A percentile compares a stretch with the other conserved stretches of the same genome.
Evolutionary conservation across 1,140 invertebrate genomes (phyloP).

Genomic region (Aradophagus sp.): DNA sequence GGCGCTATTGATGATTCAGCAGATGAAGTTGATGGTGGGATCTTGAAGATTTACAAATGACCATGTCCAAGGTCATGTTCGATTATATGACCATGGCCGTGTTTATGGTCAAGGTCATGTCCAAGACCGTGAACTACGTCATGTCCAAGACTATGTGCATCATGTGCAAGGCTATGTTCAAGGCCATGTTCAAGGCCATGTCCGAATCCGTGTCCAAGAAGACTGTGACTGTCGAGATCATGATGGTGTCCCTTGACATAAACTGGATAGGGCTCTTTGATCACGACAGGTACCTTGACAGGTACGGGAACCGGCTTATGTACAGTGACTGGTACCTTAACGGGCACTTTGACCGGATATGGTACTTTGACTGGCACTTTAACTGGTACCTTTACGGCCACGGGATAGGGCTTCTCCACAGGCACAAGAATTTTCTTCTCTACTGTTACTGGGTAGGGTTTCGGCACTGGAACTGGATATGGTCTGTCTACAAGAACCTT

Average conservation of each 20-base stretch:
- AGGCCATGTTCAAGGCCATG: conserved; percentile 7
- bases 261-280: conserved; percentile 76
- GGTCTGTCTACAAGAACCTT: conserved; percentile 75
- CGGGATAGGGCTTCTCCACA: conserved; percentile 75
- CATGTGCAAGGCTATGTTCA: not conserved
- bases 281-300: conserved; percentile 72
- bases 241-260: conserved; percentile 67
- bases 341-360: conserved; percentile 70
- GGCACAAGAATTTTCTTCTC: conserved; percentile 77
- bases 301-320: conserved; percentile 71
- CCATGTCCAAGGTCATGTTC: too few relatives aligned
- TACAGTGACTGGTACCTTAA: conserved; percentile 73
- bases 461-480: conserved; percentile 75
- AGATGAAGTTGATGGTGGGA: too few relatives aligned
- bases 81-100: conserved; percentile 37
- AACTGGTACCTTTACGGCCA: conserved; percentile 75
- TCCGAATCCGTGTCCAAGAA: conserved; percentile 11
- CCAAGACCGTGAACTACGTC: not conserved
- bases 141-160: too few relatives aligned
- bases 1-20: too few relatives aligned
- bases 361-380: conserved; percentile 74
- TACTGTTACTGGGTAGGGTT: conserved; percentile 77
- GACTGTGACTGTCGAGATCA: conserved; percentile 5
- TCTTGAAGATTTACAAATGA: too few relatives aligned
- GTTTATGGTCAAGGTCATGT: too few relatives aligned